Evolutionary conservation across 2,888 invertebrate genomes (phyloP), one percentile per base, ranked within the genome.

Genomic region (Candidula unifasciata): DNA sequence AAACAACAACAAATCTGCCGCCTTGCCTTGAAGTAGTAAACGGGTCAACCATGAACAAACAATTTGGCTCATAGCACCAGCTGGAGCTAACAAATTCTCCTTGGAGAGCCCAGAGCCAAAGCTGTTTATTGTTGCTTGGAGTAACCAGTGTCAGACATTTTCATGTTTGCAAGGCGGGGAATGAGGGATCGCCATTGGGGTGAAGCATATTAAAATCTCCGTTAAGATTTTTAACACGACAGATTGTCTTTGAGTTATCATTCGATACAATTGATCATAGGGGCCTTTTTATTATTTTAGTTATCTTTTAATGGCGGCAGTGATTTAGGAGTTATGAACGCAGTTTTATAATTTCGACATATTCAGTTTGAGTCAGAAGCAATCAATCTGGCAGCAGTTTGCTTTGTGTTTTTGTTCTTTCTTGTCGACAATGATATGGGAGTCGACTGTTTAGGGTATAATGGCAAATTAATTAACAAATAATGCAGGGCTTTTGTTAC

Each of bases 1-100:
- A 33, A 78, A 64, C 35, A 78, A 78, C 78, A 78, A 78, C 80
- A 80, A 80, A 80, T 80, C 80, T 80, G 80, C 52, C 66, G 80
- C 64, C 24, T 69, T 27, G 13, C n/a, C 78, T 78, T 64, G 60
- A 64, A 33, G 77, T 44, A 77, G 52, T 13, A 35, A 35, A 13
- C n/a, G n/a, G 78, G 78, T 64, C 78, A 64, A 10, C 78, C 60
- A 2, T 78, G 60, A 37, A 37, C 52, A 78, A 78, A 78, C 78
- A 64, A 18, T 64, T 64, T 60, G 27, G 64, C 60, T 60, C 60
- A 78, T 78, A 64, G 64, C n/a, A 78, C 30, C 78, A 78, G 78
- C 35, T 64, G 24, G 78, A 64, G 35, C 60, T 37, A 78, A 78
- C 78, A 78, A 60, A 78, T 64, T 60, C 54, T 2, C 18, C 30